Conservation (phyloP, 35 echinoderm and acorn worm genomes). For the Diadema setosum region DNA sequence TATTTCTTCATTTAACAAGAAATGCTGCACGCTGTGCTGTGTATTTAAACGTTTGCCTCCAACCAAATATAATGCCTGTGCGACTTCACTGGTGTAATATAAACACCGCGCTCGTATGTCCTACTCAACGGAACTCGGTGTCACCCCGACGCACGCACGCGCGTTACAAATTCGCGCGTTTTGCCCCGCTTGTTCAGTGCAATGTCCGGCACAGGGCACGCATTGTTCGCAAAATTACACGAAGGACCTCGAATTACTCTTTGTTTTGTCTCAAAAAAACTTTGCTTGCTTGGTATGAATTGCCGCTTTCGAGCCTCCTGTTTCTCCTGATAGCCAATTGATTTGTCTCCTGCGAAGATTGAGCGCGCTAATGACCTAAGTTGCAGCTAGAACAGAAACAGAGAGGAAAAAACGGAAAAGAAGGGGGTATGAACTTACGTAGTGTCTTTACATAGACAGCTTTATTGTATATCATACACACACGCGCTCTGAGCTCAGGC, state of each 20-base stretch:
- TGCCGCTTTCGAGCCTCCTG: conserved; percentile 6
- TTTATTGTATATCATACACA: conserved; percentile 29
- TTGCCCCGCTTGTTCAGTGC: background rate
- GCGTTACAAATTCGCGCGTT: background rate
- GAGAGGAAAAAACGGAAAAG: background rate
- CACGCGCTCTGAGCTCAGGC: background rate
- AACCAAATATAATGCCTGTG: too few species aligned
- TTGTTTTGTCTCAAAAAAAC: background rate
- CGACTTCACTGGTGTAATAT: background rate
- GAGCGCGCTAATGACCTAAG: conserved; percentile 12
- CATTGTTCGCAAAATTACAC: conserved; percentile 15
- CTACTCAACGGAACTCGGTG: background rate
- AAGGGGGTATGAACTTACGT: background rate
- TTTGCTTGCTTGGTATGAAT: background rate
- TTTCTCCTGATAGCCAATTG: conserved; percentile 26
- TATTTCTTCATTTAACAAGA: too few species aligned
- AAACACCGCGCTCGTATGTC: background rate
- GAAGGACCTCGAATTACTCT: conserved; percentile 15
- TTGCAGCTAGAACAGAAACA: background rate
- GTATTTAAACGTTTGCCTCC: too few species aligned
- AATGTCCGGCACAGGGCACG: background rate
- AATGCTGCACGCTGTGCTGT: too few species aligned
- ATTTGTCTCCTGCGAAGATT: conserved; percentile 17
- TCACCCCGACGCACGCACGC: background rate
- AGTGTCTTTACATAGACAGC: background rate